Conservation (phyloP, 2,888 invertebrate species). For the Furcula furcula region DNA sequence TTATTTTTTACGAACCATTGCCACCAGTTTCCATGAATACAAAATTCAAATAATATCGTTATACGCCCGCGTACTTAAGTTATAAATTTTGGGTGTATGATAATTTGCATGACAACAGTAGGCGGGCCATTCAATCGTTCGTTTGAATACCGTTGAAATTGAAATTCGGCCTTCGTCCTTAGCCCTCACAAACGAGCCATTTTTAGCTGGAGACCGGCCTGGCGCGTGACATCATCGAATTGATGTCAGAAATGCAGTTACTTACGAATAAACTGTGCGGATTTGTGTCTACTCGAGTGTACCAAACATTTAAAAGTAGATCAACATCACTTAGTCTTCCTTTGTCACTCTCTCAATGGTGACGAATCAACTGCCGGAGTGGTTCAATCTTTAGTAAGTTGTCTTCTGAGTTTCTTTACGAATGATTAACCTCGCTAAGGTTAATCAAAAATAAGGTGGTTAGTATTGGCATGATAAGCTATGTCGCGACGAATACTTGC, state of each 20-base stretch:
- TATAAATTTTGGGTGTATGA: constrained; percentile 24
- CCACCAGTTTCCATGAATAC: constrained; percentile 12
- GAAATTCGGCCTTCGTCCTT: constrained; percentile 54
- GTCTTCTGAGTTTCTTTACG: too few relatives aligned
- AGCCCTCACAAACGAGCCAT: constrained; percentile 40
- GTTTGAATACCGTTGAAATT: constrained; percentile 40
- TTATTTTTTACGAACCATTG: constrained; percentile 11
- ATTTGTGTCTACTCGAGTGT: not conserved
- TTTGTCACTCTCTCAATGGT: too few relatives aligned
- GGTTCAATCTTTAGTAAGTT: too few relatives aligned
- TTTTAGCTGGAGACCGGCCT: constrained; percentile 22
- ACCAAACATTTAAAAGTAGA: not conserved
- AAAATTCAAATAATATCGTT: constrained; percentile 29
- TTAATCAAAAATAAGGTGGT: too few relatives aligned
- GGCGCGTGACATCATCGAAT: constrained; percentile 38
- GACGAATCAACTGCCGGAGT: too few relatives aligned
- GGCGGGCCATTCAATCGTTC: constrained; percentile 29
- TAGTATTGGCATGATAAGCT: too few relatives aligned
- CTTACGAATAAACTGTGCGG: constrained; percentile 10
- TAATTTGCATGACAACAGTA: constrained; percentile 57
- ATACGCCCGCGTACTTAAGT: constrained; percentile 20
- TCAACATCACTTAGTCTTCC: too few relatives aligned
- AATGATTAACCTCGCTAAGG: too few relatives aligned
- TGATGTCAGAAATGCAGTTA: constrained; percentile 37
- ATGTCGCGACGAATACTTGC: too few relatives aligned